Evolutionary conservation across 1,140 invertebrate species (phyloP).

Genomic region (Pseudoatta argentina): DNA sequence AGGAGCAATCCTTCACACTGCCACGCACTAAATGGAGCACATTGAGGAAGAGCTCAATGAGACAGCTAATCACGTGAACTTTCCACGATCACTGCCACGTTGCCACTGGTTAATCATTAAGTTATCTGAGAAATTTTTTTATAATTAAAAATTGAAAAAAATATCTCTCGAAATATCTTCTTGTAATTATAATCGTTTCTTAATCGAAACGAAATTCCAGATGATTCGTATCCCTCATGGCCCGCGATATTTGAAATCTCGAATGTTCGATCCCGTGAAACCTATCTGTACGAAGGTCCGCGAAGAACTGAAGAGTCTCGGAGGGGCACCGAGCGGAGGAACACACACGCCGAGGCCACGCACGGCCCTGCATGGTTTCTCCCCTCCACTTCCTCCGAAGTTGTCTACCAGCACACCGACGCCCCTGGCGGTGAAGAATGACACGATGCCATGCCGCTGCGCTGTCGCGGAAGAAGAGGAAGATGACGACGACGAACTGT

Average conservation of each 20-base stretch:
- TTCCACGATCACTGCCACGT: conserved; percentile 50
- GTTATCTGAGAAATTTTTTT: background rate
- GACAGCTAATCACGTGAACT: conserved; percentile 39
- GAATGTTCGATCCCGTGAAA: conserved; percentile 28
- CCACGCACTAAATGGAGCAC: conserved; percentile 27
- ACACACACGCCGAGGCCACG: conserved; percentile 69
- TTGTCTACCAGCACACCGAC: conserved; percentile 73
- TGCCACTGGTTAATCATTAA: conserved; percentile 31
- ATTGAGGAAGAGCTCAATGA: conserved; percentile 18
- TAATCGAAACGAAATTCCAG: background rate
- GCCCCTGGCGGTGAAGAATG: conserved; percentile 79
- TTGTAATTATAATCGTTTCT: background rate
- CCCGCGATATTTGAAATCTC: background rate
- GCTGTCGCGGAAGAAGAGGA: conserved; percentile 65
- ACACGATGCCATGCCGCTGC: conserved; percentile 67
- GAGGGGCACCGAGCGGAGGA: conserved; percentile 69
- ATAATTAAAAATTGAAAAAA: background rate
- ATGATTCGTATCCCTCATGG: background rate
- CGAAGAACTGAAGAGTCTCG: conserved; percentile 78
- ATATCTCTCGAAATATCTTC: background rate
- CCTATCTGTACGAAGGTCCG: conserved; percentile 71
- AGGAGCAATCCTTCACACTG: background rate
- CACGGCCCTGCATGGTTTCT: conserved; percentile 75
- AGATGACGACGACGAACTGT: conserved; percentile 65
- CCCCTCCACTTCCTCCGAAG: conserved; percentile 73